Conservation (phyloP, 2,888 invertebrate genomes). For the Leucophenga montana region DNA sequence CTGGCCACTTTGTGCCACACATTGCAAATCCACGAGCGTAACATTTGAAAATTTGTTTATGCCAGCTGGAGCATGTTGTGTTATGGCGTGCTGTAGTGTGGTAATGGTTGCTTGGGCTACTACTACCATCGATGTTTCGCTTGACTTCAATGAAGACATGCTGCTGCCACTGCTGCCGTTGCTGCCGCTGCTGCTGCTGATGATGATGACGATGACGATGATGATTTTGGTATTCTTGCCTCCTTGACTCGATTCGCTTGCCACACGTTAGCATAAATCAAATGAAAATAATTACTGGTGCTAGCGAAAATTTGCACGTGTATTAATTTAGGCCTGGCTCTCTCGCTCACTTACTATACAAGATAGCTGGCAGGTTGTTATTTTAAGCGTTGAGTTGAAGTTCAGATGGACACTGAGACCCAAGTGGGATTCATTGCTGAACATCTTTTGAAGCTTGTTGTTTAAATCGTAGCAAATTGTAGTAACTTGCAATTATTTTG, state of each 20-base stretch:
- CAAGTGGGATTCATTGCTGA: no score
- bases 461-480: slow-evolving; percentile 24
- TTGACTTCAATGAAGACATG: no score
- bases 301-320: slow-evolving; percentile 63
- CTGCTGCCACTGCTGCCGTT: no score
- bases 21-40: neutral
- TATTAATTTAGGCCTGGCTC: slow-evolving; percentile 48
- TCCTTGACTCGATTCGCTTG: neutral
- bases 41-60: slow-evolving; percentile 8
- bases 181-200: neutral
- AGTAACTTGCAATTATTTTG: slow-evolving; percentile 23
- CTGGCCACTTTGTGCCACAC: neutral
- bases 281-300: slow-evolving; percentile 68
- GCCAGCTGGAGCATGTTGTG: no score
- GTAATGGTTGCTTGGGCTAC: no score
- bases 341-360: neutral
- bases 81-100: no score
- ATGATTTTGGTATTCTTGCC: neutral
- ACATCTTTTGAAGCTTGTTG: neutral
- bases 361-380: slow-evolving; percentile 1
- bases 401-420: no score
- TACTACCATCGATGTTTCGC: no score
- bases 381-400: no score
- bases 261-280: slow-evolving; percentile 61
- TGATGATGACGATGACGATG: neutral